Conservation (phyloP, 2,888 invertebrate species). For the Cabera pusaria region DNA sequence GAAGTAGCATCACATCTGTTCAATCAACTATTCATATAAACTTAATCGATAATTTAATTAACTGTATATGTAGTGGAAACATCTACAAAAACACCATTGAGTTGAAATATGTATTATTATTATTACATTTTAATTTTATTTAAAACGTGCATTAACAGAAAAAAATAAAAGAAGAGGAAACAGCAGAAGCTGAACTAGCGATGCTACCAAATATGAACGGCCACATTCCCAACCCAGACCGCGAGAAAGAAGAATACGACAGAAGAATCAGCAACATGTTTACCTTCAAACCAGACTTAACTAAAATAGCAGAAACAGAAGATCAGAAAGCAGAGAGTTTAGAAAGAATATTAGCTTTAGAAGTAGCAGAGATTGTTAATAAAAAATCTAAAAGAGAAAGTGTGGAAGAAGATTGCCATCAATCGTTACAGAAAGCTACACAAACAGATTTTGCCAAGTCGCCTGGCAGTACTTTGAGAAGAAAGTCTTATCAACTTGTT, state of each 20-base stretch:
- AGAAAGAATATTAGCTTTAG: slow-evolving; percentile 57
- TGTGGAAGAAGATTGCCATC: slow-evolving; percentile 45
- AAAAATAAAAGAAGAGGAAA: slow-evolving; percentile 59
- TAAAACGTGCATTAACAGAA: too few species aligned
- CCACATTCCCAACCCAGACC: slow-evolving; percentile 41
- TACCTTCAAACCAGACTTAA: slow-evolving; percentile 59
- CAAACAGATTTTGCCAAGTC: slow-evolving; percentile 57
- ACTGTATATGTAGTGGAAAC: too few species aligned
- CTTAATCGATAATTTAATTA: too few species aligned
- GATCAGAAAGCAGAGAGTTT: slow-evolving; percentile 45
- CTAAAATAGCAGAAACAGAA: slow-evolving; percentile 49
- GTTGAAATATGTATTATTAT: too few species aligned
- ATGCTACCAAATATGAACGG: slow-evolving; percentile 56
- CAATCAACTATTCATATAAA: too few species aligned
- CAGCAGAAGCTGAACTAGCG: slow-evolving; percentile 46
- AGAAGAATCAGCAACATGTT: slow-evolving; percentile 69
- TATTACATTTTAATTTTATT: too few species aligned
- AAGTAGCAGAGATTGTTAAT: slow-evolving; percentile 61
- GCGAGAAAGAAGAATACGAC: slow-evolving; percentile 51
- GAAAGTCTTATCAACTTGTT: slow-evolving; percentile 64
- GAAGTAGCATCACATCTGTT: too few species aligned
- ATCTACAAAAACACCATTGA: too few species aligned
- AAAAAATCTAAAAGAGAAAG: slow-evolving; percentile 49
- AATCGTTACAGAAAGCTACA: slow-evolving; percentile 51
- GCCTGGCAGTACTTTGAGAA: slow-evolving; percentile 55